Evolutionary conservation across 2,113 vertebrate species (phyloP).

Genomic region (Tragelaphus strepsiceros): DNA sequence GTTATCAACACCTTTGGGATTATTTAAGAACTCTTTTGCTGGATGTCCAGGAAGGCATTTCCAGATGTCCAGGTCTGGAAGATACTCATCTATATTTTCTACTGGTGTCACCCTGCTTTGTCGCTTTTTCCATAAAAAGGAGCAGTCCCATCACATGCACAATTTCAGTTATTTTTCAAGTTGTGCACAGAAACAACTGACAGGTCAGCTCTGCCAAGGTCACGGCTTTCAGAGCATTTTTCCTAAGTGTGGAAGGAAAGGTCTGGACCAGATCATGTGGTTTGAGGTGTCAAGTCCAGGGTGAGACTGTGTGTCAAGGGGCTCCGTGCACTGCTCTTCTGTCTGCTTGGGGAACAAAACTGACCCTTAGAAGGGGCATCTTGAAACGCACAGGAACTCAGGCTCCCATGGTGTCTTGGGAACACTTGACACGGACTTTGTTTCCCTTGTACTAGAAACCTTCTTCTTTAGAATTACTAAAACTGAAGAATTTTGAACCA

Average conservation of each 20-base stretch:
- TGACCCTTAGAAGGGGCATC: fast-evolving
- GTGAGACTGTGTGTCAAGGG: background rate
- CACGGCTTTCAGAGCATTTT: background rate
- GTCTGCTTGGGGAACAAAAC: background rate
- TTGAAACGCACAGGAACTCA: fast-evolving
- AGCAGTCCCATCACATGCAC: fast-evolving
- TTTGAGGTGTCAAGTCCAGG: too few relatives aligned
- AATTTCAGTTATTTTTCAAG: background rate
- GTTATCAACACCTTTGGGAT: background rate
- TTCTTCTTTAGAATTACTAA: background rate
- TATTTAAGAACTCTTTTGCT: background rate
- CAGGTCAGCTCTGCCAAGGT: background rate
- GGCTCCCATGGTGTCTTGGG: background rate
- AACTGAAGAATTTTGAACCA: background rate
- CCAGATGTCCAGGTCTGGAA: background rate
- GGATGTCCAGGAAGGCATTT: background rate
- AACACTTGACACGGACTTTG: fast-evolving
- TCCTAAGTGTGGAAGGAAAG: background rate
- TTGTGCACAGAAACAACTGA: background rate
- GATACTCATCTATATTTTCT: background rate
- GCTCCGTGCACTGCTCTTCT: fast-evolving
- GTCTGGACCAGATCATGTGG: background rate
- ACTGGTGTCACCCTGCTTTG: background rate
- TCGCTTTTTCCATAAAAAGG: background rate
- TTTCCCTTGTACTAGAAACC: background rate